Evolutionary conservation across 2,797 vertebrate genomes (phyloP), one percentile per base, ranked within the genome.

Genomic region (Oreochromis mossambicus): DNA sequence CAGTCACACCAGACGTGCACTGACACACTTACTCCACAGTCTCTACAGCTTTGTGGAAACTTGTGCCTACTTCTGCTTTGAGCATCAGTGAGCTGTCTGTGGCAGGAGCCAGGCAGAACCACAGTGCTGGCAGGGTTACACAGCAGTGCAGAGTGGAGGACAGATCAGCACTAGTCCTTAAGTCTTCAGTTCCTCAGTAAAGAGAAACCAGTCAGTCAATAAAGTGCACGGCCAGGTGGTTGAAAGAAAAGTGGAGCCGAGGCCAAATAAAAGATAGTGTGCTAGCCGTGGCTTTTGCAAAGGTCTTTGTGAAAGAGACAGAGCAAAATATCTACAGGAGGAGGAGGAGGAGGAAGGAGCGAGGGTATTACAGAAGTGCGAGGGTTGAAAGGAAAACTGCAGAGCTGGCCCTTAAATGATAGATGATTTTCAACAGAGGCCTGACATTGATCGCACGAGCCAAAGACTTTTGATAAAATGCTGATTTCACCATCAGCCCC

Each of bases 401-500:
- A 83, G 63, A 36, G 76, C 79, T 26, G 55, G 77, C 81, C 73
- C 56, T 66, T 82, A 76, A 90, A 84, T 86, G 81, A 92, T 77
- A 66, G 76, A 91, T 87, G 82, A 86, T 84, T 93, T 87, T 83
- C 56, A 87, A 83, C 63, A 52, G 51, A 55, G 48, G 81, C 52
- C 77, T 87, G 88, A 83, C 81, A 89, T 78, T 88, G 91, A 93
- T 84, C 12, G 13, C 46, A 63, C 12, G 5, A 77, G 80, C n/a
- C 21, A 9, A 34, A 83, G 55, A 81, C 17, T 34, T 76, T 83
- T 78, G 9, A 86, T 89, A 50, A 50, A 26, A 86, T 32, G 43
- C 58, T 86, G 68, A 90, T 91, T 90, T 85, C 63, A 76, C 70
- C 61, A 77, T 73, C 38, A 55, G 80, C 41, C 3, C 17, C 9